Conservation (phyloP, 2,888 invertebrate genomes). For the Salpingus planirostris region DNA sequence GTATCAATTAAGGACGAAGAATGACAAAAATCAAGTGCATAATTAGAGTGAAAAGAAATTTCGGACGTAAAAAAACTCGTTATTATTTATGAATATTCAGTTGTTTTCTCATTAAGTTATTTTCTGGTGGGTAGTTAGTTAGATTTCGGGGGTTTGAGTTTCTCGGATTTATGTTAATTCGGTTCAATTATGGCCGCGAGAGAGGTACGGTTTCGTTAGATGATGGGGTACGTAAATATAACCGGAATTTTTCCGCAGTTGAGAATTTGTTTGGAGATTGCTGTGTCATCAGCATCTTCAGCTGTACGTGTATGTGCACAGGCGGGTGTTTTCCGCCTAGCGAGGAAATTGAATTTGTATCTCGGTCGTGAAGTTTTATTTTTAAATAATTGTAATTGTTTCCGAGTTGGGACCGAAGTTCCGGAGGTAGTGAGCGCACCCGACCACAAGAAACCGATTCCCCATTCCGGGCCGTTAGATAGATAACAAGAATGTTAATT, state of each 20-base stretch:
- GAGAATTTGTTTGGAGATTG: too few relatives aligned
- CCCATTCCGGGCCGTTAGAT: slow-evolving; percentile 31
- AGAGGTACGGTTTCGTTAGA: too few relatives aligned
- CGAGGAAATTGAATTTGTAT: too few relatives aligned
- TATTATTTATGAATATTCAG: slow-evolving; percentile 18
- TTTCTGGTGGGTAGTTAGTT: too few relatives aligned
- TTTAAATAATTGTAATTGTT: neutral
- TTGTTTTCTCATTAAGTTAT: slow-evolving; percentile 16
- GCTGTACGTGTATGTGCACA: too few relatives aligned
- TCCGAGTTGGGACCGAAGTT: neutral
- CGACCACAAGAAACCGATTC: slow-evolving; percentile 30
- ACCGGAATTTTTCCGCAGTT: too few relatives aligned
- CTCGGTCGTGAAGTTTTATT: neutral
- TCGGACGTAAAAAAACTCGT: slow-evolving; percentile 14
- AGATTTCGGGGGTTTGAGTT: too few relatives aligned
- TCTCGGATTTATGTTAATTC: too few relatives aligned
- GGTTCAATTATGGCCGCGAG: too few relatives aligned
- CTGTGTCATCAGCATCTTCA: too few relatives aligned
- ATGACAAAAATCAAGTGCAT: slow-evolving; percentile 17
- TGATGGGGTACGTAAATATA: too few relatives aligned
- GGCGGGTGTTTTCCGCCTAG: too few relatives aligned
- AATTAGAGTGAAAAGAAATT: slow-evolving; percentile 14
- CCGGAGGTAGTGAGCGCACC: slow-evolving; percentile 10
- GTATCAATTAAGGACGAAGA: slow-evolving; percentile 14
- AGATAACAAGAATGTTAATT: slow-evolving; percentile 40